Conservation (phyloP, 2,797 vertebrate species). For the Chloroceryle inda region DNA sequence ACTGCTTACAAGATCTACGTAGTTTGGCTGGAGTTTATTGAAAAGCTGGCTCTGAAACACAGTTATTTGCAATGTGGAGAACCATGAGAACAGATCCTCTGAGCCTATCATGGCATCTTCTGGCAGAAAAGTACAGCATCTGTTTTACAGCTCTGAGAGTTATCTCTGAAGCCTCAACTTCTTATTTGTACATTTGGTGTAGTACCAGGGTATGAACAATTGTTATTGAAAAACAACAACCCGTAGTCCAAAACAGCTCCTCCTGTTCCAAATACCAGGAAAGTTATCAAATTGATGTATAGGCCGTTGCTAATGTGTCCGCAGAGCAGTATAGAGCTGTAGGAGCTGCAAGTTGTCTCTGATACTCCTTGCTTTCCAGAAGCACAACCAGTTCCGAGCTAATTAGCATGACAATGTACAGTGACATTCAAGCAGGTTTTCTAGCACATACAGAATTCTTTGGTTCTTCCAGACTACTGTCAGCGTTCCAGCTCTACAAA, state of each 20-base stretch:
- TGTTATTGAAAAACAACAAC: neutral
- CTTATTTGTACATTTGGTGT: neutral
- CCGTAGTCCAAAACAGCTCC: neutral
- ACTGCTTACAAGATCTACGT: neutral
- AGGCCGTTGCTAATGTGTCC: neutral
- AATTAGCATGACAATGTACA: neutral
- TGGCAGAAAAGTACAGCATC: neutral
- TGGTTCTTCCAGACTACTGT: neutral
- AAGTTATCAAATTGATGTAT: neutral
- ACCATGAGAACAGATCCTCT: neutral
- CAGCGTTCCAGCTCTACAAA: neutral
- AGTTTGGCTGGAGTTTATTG: neutral
- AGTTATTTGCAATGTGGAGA: neutral
- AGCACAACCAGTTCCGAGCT: neutral
- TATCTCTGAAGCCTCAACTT: neutral
- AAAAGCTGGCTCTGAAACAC: constrained; percentile 15
- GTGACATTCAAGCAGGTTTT: neutral
- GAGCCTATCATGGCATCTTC: neutral
- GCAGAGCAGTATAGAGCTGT: neutral
- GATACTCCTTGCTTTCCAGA: neutral
- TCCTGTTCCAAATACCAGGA: neutral
- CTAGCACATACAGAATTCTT: neutral
- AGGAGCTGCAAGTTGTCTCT: neutral
- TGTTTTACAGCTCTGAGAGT: neutral
- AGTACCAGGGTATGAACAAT: neutral